Evolutionary conservation across 2,888 invertebrate species (phyloP).

Genomic region (Diarsia mendica): DNA sequence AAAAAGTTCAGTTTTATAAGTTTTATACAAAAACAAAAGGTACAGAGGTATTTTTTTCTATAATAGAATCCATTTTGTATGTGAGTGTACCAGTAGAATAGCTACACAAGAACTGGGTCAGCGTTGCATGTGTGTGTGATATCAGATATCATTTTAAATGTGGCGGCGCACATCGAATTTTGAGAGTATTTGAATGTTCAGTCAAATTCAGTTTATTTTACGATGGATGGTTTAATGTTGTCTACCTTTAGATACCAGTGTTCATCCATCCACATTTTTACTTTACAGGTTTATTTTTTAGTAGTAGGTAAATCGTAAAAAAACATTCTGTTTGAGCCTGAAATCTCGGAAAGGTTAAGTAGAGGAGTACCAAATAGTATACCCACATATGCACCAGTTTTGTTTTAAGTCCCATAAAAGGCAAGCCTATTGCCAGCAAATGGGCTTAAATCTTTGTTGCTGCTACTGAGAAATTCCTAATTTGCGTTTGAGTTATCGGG

Average conservation of each 20-base stretch:
- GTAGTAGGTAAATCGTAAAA: no score
- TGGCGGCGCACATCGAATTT: conserved; percentile 27
- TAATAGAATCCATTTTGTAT: neutral
- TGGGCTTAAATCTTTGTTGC: neutral
- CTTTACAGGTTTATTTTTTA: neutral
- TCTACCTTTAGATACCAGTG: neutral
- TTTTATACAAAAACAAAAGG: neutral
- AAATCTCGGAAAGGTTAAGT: neutral
- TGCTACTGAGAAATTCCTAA: neutral
- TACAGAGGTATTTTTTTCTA: neutral
- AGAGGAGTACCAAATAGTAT: neutral
- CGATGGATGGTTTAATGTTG: conserved; percentile 12
- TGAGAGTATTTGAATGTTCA: conserved; percentile 50
- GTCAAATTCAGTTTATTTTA: conserved; percentile 8
- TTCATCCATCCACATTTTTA: neutral
- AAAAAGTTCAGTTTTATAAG: neutral
- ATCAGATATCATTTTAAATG: conserved; percentile 45
- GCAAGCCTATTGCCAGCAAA: neutral
- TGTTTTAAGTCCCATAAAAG: no score
- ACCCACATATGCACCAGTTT: neutral
- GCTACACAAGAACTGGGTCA: conserved; percentile 32
- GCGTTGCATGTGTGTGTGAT: conserved; percentile 26
- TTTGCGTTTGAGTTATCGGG: no score
- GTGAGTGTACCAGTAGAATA: conserved; percentile 13
- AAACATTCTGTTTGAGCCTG: neutral